A percentile compares a stretch with the other conserved stretches of the same genome.
phyloP scores from a whole-genome alignment of 1,140 invertebrate species.

The Thaumatotibia leucotreta region DNA sequence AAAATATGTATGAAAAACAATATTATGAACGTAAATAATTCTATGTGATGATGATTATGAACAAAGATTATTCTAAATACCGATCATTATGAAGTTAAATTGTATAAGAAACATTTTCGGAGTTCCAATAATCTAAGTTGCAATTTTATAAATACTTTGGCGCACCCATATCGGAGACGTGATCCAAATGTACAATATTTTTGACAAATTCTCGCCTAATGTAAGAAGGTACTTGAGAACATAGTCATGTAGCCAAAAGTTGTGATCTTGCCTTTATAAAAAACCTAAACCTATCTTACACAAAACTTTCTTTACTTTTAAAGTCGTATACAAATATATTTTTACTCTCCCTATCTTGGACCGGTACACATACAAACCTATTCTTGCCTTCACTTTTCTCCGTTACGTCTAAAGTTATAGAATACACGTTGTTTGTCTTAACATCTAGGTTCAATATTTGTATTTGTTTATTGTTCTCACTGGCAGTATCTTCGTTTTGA shows the following conservation, averaged over 20 bases:
- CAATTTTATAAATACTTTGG: no score
- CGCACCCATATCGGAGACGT: no score
- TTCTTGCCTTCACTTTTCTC: constrained; percentile 52
- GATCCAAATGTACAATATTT: no score
- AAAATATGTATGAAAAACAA: no score
- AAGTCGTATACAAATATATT: constrained; percentile 74
- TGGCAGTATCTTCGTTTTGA: constrained; percentile 27
- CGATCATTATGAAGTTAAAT: no score
- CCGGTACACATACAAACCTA: constrained; percentile 60
- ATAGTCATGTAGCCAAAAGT: neutral
- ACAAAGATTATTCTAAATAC: no score
- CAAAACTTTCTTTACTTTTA: constrained; percentile 71
- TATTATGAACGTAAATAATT: no score
- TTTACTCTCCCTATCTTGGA: constrained; percentile 47
- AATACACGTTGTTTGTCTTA: constrained; percentile 69
- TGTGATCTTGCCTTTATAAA: neutral
- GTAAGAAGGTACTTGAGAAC: no score
- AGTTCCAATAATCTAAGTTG: no score
- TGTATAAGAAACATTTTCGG: no score
- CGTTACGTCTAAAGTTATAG: constrained; percentile 63
- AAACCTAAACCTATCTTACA: constrained; percentile 36
- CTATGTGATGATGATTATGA: no score
- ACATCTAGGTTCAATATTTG: constrained; percentile 72
- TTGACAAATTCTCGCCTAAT: no score
- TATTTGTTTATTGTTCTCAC: constrained; percentile 67